A percentile compares a stretch with the other conserved stretches of the same genome.
phyloP scores from a whole-genome alignment of 2,113 vertebrate species.

The Malaclemys terrapin region DNA sequence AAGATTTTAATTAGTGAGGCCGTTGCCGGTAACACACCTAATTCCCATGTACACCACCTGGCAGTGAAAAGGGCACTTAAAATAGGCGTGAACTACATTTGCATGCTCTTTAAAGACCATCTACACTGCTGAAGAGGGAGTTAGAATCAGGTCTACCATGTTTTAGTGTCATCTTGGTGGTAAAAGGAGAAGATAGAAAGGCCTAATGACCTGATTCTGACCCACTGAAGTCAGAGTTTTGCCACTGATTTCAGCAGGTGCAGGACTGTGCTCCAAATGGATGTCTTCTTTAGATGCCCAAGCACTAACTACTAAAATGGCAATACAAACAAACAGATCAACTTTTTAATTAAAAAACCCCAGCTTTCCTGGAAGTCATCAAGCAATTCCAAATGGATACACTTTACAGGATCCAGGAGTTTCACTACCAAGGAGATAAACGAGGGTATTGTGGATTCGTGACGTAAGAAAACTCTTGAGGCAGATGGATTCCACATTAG shows the following conservation, averaged over 20 bases:
- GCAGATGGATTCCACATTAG: background rate
- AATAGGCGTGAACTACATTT: background rate
- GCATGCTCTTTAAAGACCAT: background rate
- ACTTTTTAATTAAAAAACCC: background rate
- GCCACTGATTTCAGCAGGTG: background rate
- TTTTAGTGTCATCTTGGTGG: background rate
- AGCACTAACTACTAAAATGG: background rate
- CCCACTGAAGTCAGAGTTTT: background rate
- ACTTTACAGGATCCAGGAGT: background rate
- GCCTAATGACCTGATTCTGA: background rate
- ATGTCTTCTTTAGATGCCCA: background rate
- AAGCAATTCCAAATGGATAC: background rate
- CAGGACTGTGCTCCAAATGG: background rate
- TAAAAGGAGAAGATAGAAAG: background rate
- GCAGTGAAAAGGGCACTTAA: background rate
- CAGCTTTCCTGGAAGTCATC: background rate
- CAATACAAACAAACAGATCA: background rate
- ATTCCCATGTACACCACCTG: background rate
- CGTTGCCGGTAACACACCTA: background rate
- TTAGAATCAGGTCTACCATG: background rate
- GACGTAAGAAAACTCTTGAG: background rate
- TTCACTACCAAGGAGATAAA: background rate
- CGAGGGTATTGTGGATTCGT: background rate
- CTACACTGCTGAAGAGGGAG: background rate
- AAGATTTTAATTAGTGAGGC: constrained; percentile 19